Evolutionary conservation across 2,113 vertebrate species (phyloP).

Genomic region (Lynx canadensis): DNA sequence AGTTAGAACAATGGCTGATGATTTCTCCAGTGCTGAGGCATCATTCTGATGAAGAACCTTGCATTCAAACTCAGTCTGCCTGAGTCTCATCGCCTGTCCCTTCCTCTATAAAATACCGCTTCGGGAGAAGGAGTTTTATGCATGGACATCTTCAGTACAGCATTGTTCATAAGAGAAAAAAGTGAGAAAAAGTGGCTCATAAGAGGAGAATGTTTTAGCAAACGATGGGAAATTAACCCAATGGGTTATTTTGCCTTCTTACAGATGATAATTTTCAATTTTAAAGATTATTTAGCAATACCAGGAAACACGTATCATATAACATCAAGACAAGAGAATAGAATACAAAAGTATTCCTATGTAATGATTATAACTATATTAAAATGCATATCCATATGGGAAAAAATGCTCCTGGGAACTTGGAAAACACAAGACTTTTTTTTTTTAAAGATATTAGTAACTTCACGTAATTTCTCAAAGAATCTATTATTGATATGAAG

Average conservation of each 20-base stretch:
- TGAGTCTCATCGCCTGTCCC: background rate
- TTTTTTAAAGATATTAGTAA: conserved; percentile 45
- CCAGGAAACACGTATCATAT: background rate
- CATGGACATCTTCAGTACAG: background rate
- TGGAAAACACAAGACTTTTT: conserved; percentile 13
- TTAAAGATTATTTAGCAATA: conserved; percentile 53
- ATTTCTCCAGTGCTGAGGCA: background rate
- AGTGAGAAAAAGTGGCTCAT: background rate
- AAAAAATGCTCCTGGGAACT: conserved; percentile 17
- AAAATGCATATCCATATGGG: conserved; percentile 52
- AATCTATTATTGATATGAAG: conserved; percentile 2
- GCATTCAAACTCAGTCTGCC: background rate
- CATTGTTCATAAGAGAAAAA: background rate
- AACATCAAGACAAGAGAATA: background rate
- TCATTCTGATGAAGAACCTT: background rate
- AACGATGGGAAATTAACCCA: conserved; percentile 47
- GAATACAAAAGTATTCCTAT: conserved; percentile 19
- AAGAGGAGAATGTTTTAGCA: background rate
- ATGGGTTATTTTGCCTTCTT: conserved; percentile 43
- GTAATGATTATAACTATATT: conserved; percentile 33
- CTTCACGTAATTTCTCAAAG: background rate
- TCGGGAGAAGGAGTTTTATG: background rate
- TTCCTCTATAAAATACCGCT: background rate
- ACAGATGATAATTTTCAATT: conserved; percentile 55
- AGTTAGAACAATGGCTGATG: background rate